Base-by-base conservation (phyloP, 2,888 invertebrate genomes). In the Xanthorhoe designata region DNA sequence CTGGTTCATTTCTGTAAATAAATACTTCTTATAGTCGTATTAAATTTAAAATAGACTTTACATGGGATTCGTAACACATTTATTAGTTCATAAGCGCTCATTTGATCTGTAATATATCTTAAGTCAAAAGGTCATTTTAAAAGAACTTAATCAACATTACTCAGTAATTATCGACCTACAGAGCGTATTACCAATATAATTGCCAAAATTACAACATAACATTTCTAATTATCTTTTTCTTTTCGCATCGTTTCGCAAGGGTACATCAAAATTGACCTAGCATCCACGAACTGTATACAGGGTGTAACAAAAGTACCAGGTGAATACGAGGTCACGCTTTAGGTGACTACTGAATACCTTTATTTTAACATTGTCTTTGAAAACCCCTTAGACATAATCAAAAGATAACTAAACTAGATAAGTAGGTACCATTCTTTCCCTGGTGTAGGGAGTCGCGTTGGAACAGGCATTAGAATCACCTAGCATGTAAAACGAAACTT, bases 201-300 rank as follows among this genome's bases (percentile, higher is more conserved):
- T 58, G 52, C 58, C 7, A 13, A 64, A 54, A 59, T 54, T 53
- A 50, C 55, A 45, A 45, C 58, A 49, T 58, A 62, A 42, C 42
- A 51, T 66, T 59, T 56, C 59, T 62, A 59, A 63, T 66, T 62
- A 59, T 32, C n/a, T 55, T 66, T 59, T 64, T 45, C n/a, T 64
- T 32, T 49, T 56, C 51, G 65, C 67, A 63, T 64, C 35, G 17
- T 71, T 61, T 63, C 63, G 67, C 45, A 69, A 71, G 24, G 57
- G 18, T 17, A 56, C 45, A 58, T 57, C 61, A 66, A 56, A 62
- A 57, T 57, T 54, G 62, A 64, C 66, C 67, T 61, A 63, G 47
- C 66, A 53, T 61, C 66, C 47, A 15, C 47, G 17, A 47, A 15
- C 8, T 17, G 15, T 2, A 47, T 47, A 47, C 8, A 47, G 38